Evolutionary conservation across 2,888 invertebrate species (phyloP), one percentile per base, ranked within the genome.

Genomic region (Dryococelus australis): DNA sequence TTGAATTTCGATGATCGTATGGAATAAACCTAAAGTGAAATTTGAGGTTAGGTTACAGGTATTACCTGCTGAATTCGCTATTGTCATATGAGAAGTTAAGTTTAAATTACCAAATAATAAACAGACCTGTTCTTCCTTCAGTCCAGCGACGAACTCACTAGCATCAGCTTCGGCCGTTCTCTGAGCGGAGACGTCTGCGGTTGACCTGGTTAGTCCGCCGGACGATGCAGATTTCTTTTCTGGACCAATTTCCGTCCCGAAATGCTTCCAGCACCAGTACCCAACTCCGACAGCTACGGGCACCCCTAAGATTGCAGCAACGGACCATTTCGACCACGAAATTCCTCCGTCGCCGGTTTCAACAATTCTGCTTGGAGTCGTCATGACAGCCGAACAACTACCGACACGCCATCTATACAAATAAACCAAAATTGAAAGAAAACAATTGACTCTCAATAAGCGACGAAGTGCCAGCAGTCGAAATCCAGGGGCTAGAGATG

Each of bases 281-380:
- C 97, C 97, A 91, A 97, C 93, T 88, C 97, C 97, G 87, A 97
- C 94, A 88, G 96, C 97, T 90, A 97, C 94, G 91, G 97, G 97
- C 89, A 97, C 96, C 90, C 97, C 97, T 89, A 98, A 94, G 88
- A 96, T 95, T 89, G 98, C 93, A 88, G 97, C 97, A 91, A 98
- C 93, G 94, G 98, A 97, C 97, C 98, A 97, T 94, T 96, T 97
- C 85, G 91, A 88, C 90, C 90, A 90, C 16, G 89, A 87, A 47
- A 88, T 90, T 88, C 90, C 90, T 84, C 90, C 90, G 88, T 51
- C 78, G 43, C 88, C 88, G 65, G 65, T n/a, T 65, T 65, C 65
- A 65, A 87, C 87, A 78, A 81, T 86, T 43, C 53, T 84, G 26
- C 51, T 53, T 24, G 87, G 47, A 24, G 87, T 87, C 85, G 87